phyloP scores from a whole-genome alignment of 1,140 invertebrate species.

The Ooceraea biroi region DNA sequence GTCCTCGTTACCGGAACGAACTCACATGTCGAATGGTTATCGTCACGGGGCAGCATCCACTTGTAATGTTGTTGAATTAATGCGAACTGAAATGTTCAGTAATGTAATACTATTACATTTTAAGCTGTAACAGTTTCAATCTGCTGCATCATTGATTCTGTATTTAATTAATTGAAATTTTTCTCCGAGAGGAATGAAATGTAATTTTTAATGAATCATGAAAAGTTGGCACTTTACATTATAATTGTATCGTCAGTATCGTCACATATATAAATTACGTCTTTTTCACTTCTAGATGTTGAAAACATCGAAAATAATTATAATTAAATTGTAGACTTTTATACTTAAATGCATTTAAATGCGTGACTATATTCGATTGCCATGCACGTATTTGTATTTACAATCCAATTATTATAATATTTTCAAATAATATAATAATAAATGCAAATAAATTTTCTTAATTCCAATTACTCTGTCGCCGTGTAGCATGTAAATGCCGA shows the following conservation, averaged over 20 bases:
- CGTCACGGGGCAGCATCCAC: not conserved
- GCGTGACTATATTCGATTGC: not conserved
- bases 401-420: too few relatives aligned
- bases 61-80: constrained; percentile 7
- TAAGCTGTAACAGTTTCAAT: not conserved
- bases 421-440: too few relatives aligned
- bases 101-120: constrained; percentile 9
- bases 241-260: not conserved
- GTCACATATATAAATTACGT: not conserved
- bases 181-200: not conserved
- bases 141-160: not conserved
- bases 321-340: too few relatives aligned
- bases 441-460: not conserved
- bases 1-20: not conserved
- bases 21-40: not conserved
- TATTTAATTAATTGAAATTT: not conserved
- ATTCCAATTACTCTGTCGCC: not conserved
- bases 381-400: not conserved
- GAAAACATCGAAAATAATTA: too few relatives aligned
- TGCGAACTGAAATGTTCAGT: not conserved
- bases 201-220: not conserved
- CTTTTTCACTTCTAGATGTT: not conserved
- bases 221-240: not conserved
- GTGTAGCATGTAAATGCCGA: not conserved
- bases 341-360: not conserved